These are phyloP conservation scores for Pseudochirops cupreus DNA, from an alignment of 2,797 vertebrate species.

Conservation along the genomic window DNA sequence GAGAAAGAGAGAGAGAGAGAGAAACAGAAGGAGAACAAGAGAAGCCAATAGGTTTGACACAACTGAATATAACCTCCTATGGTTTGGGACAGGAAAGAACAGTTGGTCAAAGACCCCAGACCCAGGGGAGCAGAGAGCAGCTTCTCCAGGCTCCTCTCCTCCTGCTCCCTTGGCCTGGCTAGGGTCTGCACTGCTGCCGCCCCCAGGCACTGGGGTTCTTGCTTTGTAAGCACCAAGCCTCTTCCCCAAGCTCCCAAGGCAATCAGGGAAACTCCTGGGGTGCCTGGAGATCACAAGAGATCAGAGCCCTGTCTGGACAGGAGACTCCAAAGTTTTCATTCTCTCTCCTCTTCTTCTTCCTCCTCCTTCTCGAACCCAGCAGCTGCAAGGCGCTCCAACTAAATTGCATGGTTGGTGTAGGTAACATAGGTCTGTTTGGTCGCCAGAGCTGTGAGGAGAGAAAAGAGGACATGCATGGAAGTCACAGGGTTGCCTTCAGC, in stretches of 20 bases:
- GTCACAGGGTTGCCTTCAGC: conserved; percentile 10
- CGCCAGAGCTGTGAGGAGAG: conserved; percentile 90
- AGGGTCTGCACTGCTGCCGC: conserved; percentile 39
- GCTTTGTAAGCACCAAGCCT: conserved; percentile 71
- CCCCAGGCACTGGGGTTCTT: background rate
- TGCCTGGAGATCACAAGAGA: background rate
- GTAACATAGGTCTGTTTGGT: conserved; percentile 98
- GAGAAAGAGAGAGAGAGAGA: background rate
- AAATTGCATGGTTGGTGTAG: conserved; percentile 98
- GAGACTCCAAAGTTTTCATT: conserved; percentile 24
- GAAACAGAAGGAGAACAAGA: conserved; percentile 76
- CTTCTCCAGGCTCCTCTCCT: conserved; percentile 9
- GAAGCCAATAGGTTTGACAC: conserved; percentile 82
- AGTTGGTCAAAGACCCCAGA: conserved; percentile 49
- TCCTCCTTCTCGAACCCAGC: conserved; percentile 10
- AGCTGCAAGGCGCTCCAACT: conserved; percentile 74
- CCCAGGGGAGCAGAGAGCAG: background rate
- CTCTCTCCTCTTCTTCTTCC: conserved; percentile 26
- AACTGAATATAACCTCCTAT: conserved; percentile 91
- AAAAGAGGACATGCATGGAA: conserved; percentile 52
- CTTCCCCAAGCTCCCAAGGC: conserved; percentile 34
- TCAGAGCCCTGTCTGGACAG: conserved; percentile 34
- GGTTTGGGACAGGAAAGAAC: conserved; percentile 83
- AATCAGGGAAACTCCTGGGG: conserved; percentile 46
- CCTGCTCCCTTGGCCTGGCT: conserved; percentile 40